These are phyloP conservation scores for Sialia sialis DNA, from an alignment of 2,113 vertebrate species.

Conservation along the genomic window DNA sequence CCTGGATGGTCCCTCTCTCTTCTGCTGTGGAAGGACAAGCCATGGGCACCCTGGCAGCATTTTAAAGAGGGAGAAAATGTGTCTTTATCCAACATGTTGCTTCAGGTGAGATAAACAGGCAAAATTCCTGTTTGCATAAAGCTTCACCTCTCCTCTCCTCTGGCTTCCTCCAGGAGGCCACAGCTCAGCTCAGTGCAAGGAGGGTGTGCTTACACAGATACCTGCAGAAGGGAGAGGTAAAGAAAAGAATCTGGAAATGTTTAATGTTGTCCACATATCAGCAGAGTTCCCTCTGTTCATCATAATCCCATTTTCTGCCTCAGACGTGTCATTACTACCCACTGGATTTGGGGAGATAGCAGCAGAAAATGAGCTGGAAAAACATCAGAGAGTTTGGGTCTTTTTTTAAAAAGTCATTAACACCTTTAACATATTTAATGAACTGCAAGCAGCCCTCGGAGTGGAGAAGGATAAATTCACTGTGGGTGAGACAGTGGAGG, in stretches of 20 bases:
- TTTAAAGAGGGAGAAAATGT: neutral
- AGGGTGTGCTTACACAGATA: neutral
- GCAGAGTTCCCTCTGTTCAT: neutral
- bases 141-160: neutral
- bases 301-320: conserved; percentile 54
- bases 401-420: conserved; percentile 38
- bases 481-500: neutral
- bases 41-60: neutral
- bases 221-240: conserved; percentile 6
- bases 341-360: conserved; percentile 24
- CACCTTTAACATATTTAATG: conserved; percentile 47
- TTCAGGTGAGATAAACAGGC: neutral
- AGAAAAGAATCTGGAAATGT: conserved; percentile 4
- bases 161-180: neutral
- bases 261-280: conserved; percentile 45
- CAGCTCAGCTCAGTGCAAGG: neutral
- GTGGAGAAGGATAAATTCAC: neutral
- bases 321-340: conserved; percentile 47
- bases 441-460: neutral
- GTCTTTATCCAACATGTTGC: neutral
- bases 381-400: conserved; percentile 32
- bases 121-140: neutral
- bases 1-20: neutral
- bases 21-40: neutral
- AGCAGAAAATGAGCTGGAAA: conserved; percentile 55